These are phyloP conservation scores for Eilema sororculum DNA, from an alignment of 2,888 invertebrate species.

Conservation along the genomic window DNA sequence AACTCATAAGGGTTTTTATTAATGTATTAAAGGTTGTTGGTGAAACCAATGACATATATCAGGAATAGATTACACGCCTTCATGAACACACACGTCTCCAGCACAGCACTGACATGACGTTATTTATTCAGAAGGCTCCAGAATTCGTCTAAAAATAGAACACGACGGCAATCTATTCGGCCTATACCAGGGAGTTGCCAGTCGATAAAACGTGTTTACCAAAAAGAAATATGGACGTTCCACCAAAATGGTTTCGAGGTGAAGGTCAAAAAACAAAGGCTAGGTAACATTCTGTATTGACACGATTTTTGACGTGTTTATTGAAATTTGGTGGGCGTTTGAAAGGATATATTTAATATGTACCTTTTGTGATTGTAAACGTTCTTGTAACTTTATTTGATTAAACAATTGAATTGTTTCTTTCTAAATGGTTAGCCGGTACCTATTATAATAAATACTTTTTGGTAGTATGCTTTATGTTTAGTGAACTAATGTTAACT, in stretches of 20 bases:
- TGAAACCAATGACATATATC: not conserved
- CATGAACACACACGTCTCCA: not conserved
- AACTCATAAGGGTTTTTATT: too few species aligned
- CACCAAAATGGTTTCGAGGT: constrained; percentile 19
- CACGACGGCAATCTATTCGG: not conserved
- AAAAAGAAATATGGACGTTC: constrained; percentile 1
- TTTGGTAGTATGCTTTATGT: not conserved
- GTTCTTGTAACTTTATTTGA: too few species aligned
- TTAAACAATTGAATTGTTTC: too few species aligned
- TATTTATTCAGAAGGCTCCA: not conserved
- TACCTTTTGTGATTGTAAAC: too few species aligned
- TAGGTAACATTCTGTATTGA: not conserved
- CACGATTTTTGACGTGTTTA: not conserved
- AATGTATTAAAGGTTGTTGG: not conserved
- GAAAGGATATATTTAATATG: not conserved
- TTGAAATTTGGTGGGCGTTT: not conserved
- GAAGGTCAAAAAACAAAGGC: constrained; percentile 27
- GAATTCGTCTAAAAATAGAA: constrained; percentile 5
- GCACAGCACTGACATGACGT: not conserved
- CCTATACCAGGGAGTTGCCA: not conserved
- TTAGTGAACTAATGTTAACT: not conserved
- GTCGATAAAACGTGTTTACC: constrained; percentile 22
- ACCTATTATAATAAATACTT: not conserved
- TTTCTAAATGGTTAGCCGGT: too few species aligned
- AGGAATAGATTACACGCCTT: not conserved